Percentiles rank a stretch among this genome's conserved stretches.
Conservation (phyloP, 2,797 vertebrate genomes). For the Babyrousa celebensis region DNA sequence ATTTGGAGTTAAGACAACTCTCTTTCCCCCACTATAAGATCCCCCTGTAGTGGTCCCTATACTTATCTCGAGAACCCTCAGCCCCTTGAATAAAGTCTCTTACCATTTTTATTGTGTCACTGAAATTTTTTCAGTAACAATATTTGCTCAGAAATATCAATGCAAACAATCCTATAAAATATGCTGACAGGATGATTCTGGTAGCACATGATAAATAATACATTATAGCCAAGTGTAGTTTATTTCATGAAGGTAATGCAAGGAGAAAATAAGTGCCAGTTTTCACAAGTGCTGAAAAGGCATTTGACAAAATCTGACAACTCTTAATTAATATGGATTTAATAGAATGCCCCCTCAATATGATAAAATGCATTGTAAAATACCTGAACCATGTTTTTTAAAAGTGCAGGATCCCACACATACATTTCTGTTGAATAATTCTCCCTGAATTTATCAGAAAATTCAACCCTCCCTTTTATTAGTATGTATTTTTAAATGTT, state of each 20-base stretch:
- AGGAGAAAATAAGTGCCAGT: background rate
- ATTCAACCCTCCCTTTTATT: background rate
- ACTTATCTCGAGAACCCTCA: background rate
- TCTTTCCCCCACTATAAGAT: background rate
- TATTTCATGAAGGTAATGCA: slow-evolving; percentile 11
- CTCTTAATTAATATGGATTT: background rate
- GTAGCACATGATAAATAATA: background rate
- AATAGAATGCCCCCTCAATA: background rate
- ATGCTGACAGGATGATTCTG: background rate
- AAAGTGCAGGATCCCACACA: background rate
- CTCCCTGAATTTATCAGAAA: background rate
- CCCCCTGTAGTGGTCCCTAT: background rate
- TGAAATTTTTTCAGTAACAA: background rate
- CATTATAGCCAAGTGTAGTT: background rate
- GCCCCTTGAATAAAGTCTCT: background rate
- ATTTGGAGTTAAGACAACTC: background rate
- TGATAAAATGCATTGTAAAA: background rate
- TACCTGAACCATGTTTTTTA: background rate
- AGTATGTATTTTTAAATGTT: background rate
- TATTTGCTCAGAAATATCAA: slow-evolving; percentile 19
- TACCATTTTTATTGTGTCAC: background rate
- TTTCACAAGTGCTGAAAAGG: background rate
- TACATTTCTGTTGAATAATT: background rate
- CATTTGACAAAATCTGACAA: slow-evolving; percentile 15
- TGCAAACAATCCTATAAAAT: background rate